phyloP scores from a whole-genome alignment of 2,888 invertebrate species.

The Sminthurides aquaticus region DNA sequence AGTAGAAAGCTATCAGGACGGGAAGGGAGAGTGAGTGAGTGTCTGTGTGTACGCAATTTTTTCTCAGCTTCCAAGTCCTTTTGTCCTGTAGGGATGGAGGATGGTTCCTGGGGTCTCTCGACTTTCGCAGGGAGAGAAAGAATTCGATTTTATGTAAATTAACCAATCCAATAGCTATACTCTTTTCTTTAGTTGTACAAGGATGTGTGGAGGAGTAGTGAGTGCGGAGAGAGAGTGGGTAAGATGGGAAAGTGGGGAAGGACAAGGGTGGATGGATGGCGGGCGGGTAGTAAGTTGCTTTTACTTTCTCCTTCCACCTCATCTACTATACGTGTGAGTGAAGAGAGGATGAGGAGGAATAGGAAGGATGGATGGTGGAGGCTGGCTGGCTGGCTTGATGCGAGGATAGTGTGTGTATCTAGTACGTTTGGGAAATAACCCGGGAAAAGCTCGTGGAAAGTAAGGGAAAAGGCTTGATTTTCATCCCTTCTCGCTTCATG shows the following conservation, averaged over 20 bases:
- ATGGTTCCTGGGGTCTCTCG: slow-evolving; percentile 28
- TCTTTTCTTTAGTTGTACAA: slow-evolving; percentile 33
- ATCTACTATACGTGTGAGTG: neutral
- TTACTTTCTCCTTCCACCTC: neutral
- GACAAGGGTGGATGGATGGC: too few species aligned
- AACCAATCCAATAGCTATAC: slow-evolving; percentile 39
- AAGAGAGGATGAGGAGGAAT: neutral
- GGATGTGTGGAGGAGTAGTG: slow-evolving; percentile 7
- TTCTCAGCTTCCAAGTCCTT: slow-evolving; percentile 27
- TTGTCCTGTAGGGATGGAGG: slow-evolving; percentile 27
- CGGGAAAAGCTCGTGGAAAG: too few species aligned
- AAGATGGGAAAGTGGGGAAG: slow-evolving; percentile 16
- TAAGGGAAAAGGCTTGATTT: too few species aligned
- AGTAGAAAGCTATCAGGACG: slow-evolving; percentile 36
- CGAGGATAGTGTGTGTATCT: too few species aligned
- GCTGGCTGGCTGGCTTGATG: too few species aligned
- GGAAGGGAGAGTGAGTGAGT: slow-evolving; percentile 9
- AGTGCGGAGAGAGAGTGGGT: slow-evolving; percentile 11
- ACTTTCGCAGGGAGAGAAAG: slow-evolving; percentile 29
- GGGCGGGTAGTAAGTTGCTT: too few species aligned
- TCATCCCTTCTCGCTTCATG: neutral
- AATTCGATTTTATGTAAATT: slow-evolving; percentile 42
- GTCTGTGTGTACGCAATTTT: slow-evolving; percentile 31
- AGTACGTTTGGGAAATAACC: too few species aligned
- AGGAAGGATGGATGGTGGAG: neutral